These are phyloP conservation scores for Sebastes ruberrimus DNA, from an alignment of 2,797 vertebrate genomes.

Conservation along the genomic window DNA sequence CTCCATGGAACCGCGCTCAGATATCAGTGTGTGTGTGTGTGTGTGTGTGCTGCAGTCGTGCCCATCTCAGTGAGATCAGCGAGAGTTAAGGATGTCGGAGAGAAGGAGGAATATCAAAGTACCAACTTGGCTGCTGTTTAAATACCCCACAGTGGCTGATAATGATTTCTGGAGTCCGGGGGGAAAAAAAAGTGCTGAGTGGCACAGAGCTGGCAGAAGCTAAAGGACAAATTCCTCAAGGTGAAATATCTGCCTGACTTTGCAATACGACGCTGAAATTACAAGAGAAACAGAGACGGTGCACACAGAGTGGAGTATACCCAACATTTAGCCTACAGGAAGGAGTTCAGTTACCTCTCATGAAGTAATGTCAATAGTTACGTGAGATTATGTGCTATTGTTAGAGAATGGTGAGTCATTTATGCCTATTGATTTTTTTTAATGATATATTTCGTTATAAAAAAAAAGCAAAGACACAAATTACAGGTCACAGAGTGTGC, in stretches of 20 bases:
- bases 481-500: not conserved
- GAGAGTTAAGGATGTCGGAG: slow-evolving; percentile 49
- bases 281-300: slow-evolving; percentile 42
- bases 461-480: not conserved
- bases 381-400: not conserved
- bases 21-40: slow-evolving; percentile 13
- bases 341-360: not conserved
- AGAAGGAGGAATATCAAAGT: slow-evolving; percentile 73
- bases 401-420: slow-evolving; percentile 4
- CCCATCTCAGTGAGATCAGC: slow-evolving; percentile 34
- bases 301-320: not conserved
- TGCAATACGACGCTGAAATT: slow-evolving; percentile 57
- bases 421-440: not conserved
- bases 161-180: slow-evolving; percentile 76
- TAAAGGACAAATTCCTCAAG: slow-evolving; percentile 81
- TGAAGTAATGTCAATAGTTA: not conserved
- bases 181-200: slow-evolving; percentile 74
- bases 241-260: slow-evolving; percentile 78
- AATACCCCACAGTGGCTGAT: slow-evolving; percentile 77
- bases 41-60: slow-evolving; percentile 39
- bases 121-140: slow-evolving; percentile 72
- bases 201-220: slow-evolving; percentile 71
- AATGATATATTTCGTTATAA: not conserved
- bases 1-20: slow-evolving; percentile 4
- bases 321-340: not conserved